Percentiles rank a stretch among this genome's conserved stretches.
phyloP scores from a whole-genome alignment of 2,888 invertebrate genomes.

The Aplocera efformata region DNA sequence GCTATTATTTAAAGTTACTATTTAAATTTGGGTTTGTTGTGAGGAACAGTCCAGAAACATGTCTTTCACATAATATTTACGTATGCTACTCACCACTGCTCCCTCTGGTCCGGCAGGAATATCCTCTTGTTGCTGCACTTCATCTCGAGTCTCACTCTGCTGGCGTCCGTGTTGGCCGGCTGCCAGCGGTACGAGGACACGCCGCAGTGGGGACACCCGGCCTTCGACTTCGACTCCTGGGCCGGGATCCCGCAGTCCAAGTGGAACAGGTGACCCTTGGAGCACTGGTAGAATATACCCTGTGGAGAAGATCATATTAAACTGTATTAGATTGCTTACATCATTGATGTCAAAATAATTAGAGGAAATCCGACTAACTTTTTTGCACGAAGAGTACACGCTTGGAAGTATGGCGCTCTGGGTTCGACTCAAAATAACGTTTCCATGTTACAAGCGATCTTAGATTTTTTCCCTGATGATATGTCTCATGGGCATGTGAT shows the following conservation, averaged over 20 bases:
- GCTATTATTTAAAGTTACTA: no score
- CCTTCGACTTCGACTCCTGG: constrained; percentile 39
- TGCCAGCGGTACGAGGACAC: constrained; percentile 56
- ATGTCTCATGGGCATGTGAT: no score
- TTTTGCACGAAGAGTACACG: no score
- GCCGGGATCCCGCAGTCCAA: constrained; percentile 85
- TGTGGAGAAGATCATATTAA: constrained; percentile 41
- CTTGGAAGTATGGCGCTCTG: no score
- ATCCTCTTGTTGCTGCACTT: constrained; percentile 58
- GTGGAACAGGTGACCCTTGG: constrained; percentile 90
- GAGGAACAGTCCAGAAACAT: neutral
- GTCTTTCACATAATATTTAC: neutral
- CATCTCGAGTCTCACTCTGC: constrained; percentile 53
- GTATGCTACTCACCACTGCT: constrained; percentile 55
- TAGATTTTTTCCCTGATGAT: no score
- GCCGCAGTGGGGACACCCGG: constrained; percentile 74
- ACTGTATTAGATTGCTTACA: no score
- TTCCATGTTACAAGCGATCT: no score
- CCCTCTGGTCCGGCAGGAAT: constrained; percentile 65
- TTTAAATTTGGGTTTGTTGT: no score
- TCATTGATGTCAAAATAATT: no score
- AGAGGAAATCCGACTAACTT: no score
- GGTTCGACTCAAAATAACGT: no score
- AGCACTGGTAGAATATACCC: constrained; percentile 92
- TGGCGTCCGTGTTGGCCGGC: constrained; percentile 51